Conservation (phyloP, 2,888 invertebrate species). For the Cotesia congregata region DNA sequence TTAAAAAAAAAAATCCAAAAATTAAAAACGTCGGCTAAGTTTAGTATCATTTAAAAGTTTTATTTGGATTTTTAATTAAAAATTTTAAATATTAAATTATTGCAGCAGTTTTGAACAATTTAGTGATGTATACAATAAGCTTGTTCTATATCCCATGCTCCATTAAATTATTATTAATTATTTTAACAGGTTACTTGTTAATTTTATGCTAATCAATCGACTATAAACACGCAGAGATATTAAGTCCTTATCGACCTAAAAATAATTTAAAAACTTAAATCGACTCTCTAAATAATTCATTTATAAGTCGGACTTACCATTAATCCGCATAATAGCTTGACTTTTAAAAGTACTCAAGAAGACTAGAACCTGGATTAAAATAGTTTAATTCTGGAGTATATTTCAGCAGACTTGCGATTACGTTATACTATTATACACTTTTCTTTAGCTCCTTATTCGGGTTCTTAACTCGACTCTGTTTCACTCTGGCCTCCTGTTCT, state of each 20-base stretch:
- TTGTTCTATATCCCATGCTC: no score
- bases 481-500: neutral
- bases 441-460: neutral
- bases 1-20: no score
- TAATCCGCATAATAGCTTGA: neutral
- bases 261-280: neutral
- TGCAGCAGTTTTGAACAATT: no score
- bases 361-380: neutral
- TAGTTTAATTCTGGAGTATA: neutral
- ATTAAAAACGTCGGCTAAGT: no score
- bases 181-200: no score
- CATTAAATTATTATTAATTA: no score
- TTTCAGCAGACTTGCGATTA: neutral
- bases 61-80: no score
- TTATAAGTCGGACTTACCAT: neutral
- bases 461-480: neutral
- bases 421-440: neutral
- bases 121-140: no score
- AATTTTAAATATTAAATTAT: no score
- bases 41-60: no score
- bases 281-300: neutral
- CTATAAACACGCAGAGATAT: neutral
- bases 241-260: neutral
- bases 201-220: neutral
- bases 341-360: neutral